phyloP scores from a whole-genome alignment of 2,888 invertebrate species.

The Heteropelma amictum region DNA sequence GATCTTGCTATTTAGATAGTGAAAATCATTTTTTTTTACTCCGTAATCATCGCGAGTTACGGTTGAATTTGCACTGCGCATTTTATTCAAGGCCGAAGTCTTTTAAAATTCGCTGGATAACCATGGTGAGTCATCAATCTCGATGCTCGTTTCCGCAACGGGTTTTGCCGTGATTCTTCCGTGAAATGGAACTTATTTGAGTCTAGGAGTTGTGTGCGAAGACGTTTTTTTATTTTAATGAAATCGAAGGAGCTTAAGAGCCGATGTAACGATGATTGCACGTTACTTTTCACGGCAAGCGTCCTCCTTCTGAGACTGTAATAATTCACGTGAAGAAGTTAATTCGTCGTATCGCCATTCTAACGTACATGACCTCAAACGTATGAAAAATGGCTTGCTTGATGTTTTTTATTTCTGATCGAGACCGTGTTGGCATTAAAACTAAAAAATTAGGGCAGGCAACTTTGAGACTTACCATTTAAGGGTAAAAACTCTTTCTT shows the following conservation, averaged over 20 bases:
- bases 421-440: background rate
- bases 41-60: constrained; percentile 7
- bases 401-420: background rate
- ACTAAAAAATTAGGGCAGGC: background rate
- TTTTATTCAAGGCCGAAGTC: constrained; percentile 22
- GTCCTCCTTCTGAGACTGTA: constrained; percentile 11
- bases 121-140: constrained; percentile 18
- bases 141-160: constrained; percentile 2
- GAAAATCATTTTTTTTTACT: background rate
- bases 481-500: background rate
- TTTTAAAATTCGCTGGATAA: constrained; percentile 29
- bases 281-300: constrained; percentile 41
- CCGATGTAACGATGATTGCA: constrained; percentile 31
- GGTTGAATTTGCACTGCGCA: background rate
- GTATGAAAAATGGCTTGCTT: constrained; percentile 6
- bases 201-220: background rate
- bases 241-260: constrained; percentile 12
- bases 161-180: background rate
- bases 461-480: background rate
- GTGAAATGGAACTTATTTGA: background rate
- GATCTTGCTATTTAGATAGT: background rate
- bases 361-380: constrained; percentile 43
- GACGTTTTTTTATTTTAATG: background rate
- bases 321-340: constrained; percentile 19
- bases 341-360: constrained; percentile 39